These are phyloP conservation scores for Andricus quercusramuli DNA, from an alignment of 2,888 invertebrate genomes.

Conservation along the genomic window DNA sequence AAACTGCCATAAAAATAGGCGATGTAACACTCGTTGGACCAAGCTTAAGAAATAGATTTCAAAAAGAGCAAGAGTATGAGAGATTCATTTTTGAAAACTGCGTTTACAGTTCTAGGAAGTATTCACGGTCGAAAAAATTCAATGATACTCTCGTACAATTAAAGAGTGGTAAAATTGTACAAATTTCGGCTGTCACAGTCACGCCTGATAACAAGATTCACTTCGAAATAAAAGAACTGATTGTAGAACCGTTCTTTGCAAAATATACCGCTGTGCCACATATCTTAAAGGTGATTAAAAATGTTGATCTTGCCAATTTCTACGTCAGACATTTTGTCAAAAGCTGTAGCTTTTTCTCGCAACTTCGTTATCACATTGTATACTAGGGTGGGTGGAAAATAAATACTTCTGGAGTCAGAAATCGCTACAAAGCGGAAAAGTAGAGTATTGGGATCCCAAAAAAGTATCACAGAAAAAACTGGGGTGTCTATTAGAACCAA, in stretches of 20 bases:
- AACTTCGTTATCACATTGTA: no score
- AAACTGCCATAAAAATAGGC: background rate
- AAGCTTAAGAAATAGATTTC: slow-evolving; percentile 3
- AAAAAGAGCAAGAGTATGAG: slow-evolving; percentile 7
- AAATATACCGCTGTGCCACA: no score
- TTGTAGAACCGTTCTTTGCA: background rate
- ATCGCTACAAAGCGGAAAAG: no score
- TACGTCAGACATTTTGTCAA: background rate
- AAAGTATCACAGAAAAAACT: no score
- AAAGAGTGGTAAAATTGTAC: no score
- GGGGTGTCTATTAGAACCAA: no score
- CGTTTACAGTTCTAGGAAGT: background rate
- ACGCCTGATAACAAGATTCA: background rate
- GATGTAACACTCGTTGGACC: slow-evolving; percentile 2
- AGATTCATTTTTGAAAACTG: background rate
- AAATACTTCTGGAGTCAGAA: no score
- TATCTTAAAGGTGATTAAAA: background rate
- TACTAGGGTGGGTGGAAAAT: no score
- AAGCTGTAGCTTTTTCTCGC: background rate
- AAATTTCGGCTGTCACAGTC: background rate
- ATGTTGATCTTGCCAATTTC: no score
- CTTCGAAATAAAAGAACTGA: background rate
- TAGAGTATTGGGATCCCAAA: no score
- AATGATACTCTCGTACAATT: slow-evolving; percentile 8
- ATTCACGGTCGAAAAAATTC: background rate